Percentiles rank a stretch among this genome's conserved stretches.
These are phyloP conservation scores for Sebastes steindachneri DNA, from an alignment of 2,797 vertebrate species.

Conservation along the genomic window DNA sequence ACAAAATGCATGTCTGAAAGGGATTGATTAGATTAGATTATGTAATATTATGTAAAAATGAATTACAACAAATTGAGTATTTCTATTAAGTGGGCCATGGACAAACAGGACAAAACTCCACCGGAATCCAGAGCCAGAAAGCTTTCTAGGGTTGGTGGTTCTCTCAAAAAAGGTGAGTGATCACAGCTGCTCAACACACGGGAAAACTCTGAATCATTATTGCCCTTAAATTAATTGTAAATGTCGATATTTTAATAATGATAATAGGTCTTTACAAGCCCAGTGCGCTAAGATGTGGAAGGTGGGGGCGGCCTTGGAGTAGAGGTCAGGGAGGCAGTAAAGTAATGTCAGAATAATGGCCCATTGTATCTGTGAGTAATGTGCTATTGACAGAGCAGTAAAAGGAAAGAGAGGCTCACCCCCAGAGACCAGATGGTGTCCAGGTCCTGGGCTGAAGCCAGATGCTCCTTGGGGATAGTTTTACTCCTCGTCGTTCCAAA, in stretches of 20 bases:
- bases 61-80: background rate
- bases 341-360: slow-evolving; percentile 27
- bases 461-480: slow-evolving; percentile 89
- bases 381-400: slow-evolving; percentile 44
- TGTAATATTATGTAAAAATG: background rate
- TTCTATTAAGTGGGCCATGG: background rate
- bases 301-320: background rate
- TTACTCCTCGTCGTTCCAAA: slow-evolving; percentile 94
- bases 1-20: background rate
- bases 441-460: slow-evolving; percentile 92
- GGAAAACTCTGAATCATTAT: background rate
- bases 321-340: slow-evolving; percentile 27
- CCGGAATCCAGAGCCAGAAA: background rate
- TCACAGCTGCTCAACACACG: background rate
- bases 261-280: background rate
- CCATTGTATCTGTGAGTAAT: slow-evolving; percentile 15
- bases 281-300: background rate
- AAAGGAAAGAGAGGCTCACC: slow-evolving; percentile 81
- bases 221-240: background rate
- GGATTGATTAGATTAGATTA: background rate
- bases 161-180: background rate
- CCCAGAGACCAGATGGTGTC: slow-evolving; percentile 99
- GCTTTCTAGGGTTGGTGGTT: background rate
- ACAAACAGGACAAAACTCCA: background rate
- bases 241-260: background rate